Conservation (phyloP, 2,888 invertebrate species). For the Brassicogethes aeneus region DNA sequence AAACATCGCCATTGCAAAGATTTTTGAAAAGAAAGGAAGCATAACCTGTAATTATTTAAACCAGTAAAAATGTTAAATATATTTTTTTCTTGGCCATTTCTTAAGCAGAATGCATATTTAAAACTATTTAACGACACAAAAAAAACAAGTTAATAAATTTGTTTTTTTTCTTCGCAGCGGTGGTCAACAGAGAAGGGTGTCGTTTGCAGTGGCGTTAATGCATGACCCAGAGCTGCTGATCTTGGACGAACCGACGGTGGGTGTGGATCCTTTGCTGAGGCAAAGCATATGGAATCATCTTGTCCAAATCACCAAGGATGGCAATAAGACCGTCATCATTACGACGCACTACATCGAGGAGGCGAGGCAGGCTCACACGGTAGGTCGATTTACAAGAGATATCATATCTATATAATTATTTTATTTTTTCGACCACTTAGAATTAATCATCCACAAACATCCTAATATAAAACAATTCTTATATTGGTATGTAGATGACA, state of each 20-base stretch:
- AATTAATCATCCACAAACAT: no score
- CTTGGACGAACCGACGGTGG: slow-evolving; percentile 89
- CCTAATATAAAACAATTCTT: no score
- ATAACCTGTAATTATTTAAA: no score
- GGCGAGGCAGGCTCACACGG: slow-evolving; percentile 72
- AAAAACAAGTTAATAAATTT: not conserved
- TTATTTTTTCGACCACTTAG: no score
- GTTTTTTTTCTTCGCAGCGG: slow-evolving; percentile 50
- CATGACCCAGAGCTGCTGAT: slow-evolving; percentile 86
- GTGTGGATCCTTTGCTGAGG: slow-evolving; percentile 81
- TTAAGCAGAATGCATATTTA: not conserved
- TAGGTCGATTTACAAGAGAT: no score
- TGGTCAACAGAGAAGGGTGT: slow-evolving; percentile 83
- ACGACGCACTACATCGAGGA: slow-evolving; percentile 86
- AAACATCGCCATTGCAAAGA: no score
- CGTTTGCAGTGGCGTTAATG: slow-evolving; percentile 78
- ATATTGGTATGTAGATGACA: no score
- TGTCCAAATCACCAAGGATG: slow-evolving; percentile 66
- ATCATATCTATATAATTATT: no score
- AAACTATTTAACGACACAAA: no score
- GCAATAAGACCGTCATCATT: slow-evolving; percentile 72
- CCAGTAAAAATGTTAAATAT: no score
- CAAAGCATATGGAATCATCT: slow-evolving; percentile 82
- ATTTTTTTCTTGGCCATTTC: no score
- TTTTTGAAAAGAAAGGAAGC: no score